Percentiles rank a stretch among this genome's conserved stretches.
phyloP scores from a whole-genome alignment of 2,113 vertebrate species.

The Ascaphus truei region DNA sequence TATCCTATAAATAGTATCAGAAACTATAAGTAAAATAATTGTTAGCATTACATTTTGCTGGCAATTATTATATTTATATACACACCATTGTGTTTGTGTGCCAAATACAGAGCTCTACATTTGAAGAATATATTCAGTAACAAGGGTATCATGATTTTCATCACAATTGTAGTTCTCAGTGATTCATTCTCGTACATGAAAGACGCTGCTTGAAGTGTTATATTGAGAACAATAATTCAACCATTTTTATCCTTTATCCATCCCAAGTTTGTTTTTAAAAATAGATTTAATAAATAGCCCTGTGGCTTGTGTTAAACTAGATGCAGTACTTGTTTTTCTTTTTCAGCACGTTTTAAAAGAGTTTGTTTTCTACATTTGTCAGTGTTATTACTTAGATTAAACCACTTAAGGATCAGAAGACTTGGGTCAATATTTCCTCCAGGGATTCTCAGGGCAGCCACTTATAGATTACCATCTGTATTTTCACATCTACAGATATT shows the following conservation, averaged over 20 bases:
- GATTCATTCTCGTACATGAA: slow-evolving; percentile 5
- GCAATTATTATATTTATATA: too few relatives aligned
- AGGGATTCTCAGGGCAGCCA: too few relatives aligned
- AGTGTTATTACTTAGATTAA: neutral
- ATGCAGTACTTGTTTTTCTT: too few relatives aligned
- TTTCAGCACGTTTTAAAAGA: neutral
- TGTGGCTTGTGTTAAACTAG: too few relatives aligned
- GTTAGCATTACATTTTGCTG: too few relatives aligned
- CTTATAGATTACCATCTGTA: too few relatives aligned
- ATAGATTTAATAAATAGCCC: neutral
- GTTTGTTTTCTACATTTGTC: neutral
- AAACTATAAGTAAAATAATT: too few relatives aligned
- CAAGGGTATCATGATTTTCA: neutral
- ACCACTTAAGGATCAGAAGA: neutral
- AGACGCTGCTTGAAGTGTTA: slow-evolving; percentile 1
- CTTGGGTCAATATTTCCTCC: neutral
- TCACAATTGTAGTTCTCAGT: neutral
- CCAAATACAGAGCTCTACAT: too few relatives aligned
- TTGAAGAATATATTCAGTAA: neutral
- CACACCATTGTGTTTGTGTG: too few relatives aligned
- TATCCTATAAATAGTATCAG: too few relatives aligned
- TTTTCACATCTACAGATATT: too few relatives aligned
- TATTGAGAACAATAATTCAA: slow-evolving; percentile 15
- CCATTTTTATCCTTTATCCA: neutral
- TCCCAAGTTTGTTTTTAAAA: slow-evolving; percentile 1